Evolutionary conservation across 2,888 invertebrate species (phyloP).

Genomic region (Apodemia zela): DNA sequence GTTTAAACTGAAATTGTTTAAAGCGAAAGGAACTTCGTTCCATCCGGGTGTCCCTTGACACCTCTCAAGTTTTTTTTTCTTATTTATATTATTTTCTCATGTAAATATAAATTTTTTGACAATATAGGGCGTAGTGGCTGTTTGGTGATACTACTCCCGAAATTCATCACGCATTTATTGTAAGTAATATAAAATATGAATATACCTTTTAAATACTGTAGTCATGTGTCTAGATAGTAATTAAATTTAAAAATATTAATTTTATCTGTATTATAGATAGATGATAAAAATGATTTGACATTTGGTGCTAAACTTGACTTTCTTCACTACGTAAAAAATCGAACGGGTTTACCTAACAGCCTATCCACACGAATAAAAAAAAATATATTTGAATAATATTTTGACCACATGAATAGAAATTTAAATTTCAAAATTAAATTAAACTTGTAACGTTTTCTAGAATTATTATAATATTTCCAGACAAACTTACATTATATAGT

Average conservation of each 20-base stretch:
- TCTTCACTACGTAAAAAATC: slow-evolving; percentile 23
- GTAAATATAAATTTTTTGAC: slow-evolving; percentile 3
- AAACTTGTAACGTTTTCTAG: too few species aligned
- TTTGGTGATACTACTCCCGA: neutral
- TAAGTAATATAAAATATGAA: slow-evolving; percentile 16
- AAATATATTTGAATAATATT: neutral
- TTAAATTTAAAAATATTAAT: slow-evolving; percentile 37
- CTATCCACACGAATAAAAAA: neutral
- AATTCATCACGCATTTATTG: slow-evolving; percentile 4
- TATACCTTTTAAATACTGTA: slow-evolving; percentile 18
- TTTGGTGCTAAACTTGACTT: slow-evolving; percentile 68
- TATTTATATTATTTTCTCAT: neutral
- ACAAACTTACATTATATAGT: too few species aligned
- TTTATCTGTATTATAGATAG: slow-evolving; percentile 54
- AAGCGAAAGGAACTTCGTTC: too few species aligned
- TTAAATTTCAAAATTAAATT: neutral
- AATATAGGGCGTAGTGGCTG: slow-evolving; percentile 5
- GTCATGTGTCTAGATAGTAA: slow-evolving; percentile 36
- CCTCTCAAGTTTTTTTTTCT: too few species aligned
- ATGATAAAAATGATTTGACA: slow-evolving; percentile 62
- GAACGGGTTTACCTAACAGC: neutral
- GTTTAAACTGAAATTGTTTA: too few species aligned
- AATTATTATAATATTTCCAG: too few species aligned
- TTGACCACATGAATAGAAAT: neutral
- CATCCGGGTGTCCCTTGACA: too few species aligned